phyloP scores from a whole-genome alignment of 1,140 invertebrate genomes.

The Hylaeus anthracinus region DNA sequence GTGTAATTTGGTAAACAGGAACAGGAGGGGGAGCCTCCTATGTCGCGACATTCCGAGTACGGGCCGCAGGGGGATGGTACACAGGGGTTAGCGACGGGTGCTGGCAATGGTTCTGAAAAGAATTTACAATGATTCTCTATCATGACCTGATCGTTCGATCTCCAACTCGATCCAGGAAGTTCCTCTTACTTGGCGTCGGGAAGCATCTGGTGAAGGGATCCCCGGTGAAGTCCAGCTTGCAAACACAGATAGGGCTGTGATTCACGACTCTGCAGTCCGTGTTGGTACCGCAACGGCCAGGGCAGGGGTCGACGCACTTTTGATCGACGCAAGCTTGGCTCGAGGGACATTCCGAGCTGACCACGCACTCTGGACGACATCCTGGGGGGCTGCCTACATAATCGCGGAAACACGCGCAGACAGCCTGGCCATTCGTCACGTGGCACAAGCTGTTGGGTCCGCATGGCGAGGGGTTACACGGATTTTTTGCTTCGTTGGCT shows the following conservation, averaged over 20 bases:
- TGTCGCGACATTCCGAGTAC: slow-evolving; percentile 77
- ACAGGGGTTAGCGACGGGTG: slow-evolving; percentile 75
- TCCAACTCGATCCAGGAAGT: not conserved
- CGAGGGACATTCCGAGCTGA: slow-evolving; percentile 79
- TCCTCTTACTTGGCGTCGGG: slow-evolving; percentile 81
- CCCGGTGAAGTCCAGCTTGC: slow-evolving; percentile 79
- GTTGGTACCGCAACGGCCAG: slow-evolving; percentile 80
- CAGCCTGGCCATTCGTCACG: slow-evolving; percentile 83
- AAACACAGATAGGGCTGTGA: slow-evolving; percentile 80
- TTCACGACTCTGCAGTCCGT: slow-evolving; percentile 75
- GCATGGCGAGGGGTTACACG: slow-evolving; percentile 85
- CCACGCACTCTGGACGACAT: slow-evolving; percentile 79
- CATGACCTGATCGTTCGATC: not conserved
- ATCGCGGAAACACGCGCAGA: slow-evolving; percentile 85
- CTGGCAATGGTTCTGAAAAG: slow-evolving; percentile 32
- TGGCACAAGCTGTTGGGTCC: slow-evolving; percentile 87
- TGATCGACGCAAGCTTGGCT: slow-evolving; percentile 79
- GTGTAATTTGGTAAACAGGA: slow-evolving; percentile 84
- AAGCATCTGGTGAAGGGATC: slow-evolving; percentile 81
- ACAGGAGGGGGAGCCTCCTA: slow-evolving; percentile 80
- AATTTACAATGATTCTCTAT: not conserved
- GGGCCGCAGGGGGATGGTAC: slow-evolving; percentile 81
- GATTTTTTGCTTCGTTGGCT: slow-evolving; percentile 71
- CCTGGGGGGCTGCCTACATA: slow-evolving; percentile 78
- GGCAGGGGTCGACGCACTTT: slow-evolving; percentile 80